Conservation (phyloP, 2,888 invertebrate species). For the Acrobasis repandana region DNA sequence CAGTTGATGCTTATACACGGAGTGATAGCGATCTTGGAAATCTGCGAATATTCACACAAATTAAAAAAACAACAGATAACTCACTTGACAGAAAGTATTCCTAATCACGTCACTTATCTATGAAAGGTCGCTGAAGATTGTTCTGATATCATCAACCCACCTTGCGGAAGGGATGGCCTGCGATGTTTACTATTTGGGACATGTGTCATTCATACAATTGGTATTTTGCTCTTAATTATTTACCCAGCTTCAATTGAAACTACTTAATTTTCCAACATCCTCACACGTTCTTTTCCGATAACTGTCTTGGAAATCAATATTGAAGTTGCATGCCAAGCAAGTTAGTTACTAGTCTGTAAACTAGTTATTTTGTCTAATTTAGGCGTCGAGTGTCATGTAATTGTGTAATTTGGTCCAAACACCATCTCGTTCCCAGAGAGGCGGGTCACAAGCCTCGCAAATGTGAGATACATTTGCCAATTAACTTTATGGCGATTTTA, state of each 20-base stretch:
- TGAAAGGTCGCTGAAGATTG: no score
- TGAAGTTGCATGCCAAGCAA: no score
- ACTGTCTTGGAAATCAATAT: no score
- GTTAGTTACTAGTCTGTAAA: background rate
- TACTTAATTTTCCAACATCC: no score
- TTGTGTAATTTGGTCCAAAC: background rate
- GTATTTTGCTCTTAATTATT: no score
- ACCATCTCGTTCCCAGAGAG: background rate
- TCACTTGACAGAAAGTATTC: background rate
- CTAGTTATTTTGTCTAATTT: background rate
- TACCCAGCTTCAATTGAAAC: no score
- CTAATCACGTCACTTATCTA: no score
- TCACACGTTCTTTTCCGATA: no score
- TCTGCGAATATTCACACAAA: background rate
- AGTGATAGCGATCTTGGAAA: background rate
- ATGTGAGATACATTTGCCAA: conserved; percentile 1
- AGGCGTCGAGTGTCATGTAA: background rate
- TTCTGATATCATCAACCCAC: no score
- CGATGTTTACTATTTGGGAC: no score
- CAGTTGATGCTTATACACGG: background rate
- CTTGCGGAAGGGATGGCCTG: no score
- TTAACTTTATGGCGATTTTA: conserved; percentile 11
- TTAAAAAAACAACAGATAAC: background rate
- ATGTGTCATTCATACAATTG: no score
- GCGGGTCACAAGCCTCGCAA: background rate